A percentile compares a stretch with the other conserved stretches of the same genome.
phyloP scores from a whole-genome alignment of 2,888 invertebrate species.

The Bombylius major region DNA sequence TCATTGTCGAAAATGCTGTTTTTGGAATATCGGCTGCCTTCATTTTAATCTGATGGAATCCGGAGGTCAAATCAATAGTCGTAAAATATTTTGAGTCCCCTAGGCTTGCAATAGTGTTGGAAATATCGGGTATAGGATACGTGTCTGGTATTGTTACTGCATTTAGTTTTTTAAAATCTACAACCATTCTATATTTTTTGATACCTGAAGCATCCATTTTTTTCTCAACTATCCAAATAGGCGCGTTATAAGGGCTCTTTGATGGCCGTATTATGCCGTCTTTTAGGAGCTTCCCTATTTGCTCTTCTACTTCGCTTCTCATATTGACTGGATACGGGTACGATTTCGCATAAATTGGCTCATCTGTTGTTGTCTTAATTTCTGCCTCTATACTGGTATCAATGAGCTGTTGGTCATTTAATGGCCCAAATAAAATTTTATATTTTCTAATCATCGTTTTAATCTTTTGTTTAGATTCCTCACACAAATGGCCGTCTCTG shows the following conservation, averaged over 20 bases:
- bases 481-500: not conserved
- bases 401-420: slow-evolving; percentile 2
- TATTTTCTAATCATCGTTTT: not conserved
- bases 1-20: slow-evolving; percentile 14
- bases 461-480: not conserved
- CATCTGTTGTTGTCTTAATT: slow-evolving; percentile 19
- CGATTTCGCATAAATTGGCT: slow-evolving; percentile 20
- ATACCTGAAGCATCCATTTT: slow-evolving; percentile 14
- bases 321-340: slow-evolving; percentile 24
- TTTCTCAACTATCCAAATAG: slow-evolving; percentile 18
- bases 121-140: slow-evolving; percentile 5
- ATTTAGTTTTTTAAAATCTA: slow-evolving; percentile 16
- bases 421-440: slow-evolving; percentile 2
- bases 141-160: slow-evolving; percentile 14
- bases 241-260: slow-evolving; percentile 19
- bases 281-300: slow-evolving; percentile 22
- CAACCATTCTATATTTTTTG: slow-evolving; percentile 15
- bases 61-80: slow-evolving; percentile 15
- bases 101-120: slow-evolving; percentile 13
- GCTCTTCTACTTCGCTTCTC: slow-evolving; percentile 17
- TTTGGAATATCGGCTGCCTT: slow-evolving; percentile 13
- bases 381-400: slow-evolving; percentile 19
- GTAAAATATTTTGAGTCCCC: slow-evolving; percentile 16
- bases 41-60: slow-evolving; percentile 18
- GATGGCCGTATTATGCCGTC: slow-evolving; percentile 22